A percentile compares a stretch with the other conserved stretches of the same genome.
Conservation (phyloP, 2,888 invertebrate species). For the Cheiracanthium punctorium region DNA sequence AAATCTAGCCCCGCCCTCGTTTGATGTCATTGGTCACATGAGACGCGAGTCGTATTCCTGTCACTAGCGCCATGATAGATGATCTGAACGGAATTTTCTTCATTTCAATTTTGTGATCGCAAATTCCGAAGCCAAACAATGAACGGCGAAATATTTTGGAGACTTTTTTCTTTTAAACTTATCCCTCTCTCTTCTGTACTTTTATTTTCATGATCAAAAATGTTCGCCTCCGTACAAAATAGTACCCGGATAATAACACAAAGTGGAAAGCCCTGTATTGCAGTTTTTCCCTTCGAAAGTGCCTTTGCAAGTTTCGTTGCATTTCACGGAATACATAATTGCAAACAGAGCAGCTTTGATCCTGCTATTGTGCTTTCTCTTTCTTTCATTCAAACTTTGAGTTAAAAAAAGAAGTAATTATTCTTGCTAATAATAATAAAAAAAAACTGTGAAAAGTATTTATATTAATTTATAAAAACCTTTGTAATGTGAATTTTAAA, state of each 20-base stretch:
- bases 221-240: not conserved
- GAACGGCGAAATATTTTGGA: constrained; percentile 52
- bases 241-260: constrained; percentile 4
- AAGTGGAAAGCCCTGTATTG: not conserved
- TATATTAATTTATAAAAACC: too few relatives aligned
- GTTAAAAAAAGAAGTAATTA: too few relatives aligned
- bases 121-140: constrained; percentile 60
- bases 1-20: constrained; percentile 47
- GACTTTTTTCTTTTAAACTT: constrained; percentile 17
- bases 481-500: too few relatives aligned
- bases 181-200: constrained; percentile 17
- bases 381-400: not conserved
- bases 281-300: not conserved
- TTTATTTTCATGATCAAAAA: constrained; percentile 2
- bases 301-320: not conserved
- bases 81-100: constrained; percentile 59
- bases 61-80: constrained; percentile 59
- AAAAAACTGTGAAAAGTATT: too few relatives aligned
- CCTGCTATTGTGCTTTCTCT: not conserved
- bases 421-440: too few relatives aligned
- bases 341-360: not conserved
- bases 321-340: not conserved
- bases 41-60: constrained; percentile 45
- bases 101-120: constrained; percentile 62
- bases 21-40: constrained; percentile 63